phyloP scores from a whole-genome alignment of 2,113 vertebrate genomes.

The Prietella phreatophila region DNA sequence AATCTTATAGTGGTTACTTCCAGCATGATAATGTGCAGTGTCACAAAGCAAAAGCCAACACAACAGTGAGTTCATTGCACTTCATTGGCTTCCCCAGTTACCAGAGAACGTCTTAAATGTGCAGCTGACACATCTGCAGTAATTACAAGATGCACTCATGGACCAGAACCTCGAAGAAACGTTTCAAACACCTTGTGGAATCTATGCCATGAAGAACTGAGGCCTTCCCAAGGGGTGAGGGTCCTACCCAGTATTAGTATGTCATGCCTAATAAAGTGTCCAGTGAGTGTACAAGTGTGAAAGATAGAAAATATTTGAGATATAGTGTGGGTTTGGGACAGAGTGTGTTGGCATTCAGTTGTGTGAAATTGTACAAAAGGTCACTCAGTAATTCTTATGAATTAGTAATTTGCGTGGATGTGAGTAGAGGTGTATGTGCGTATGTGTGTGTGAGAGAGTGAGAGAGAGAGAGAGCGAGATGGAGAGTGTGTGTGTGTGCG shows the following conservation, averaged over 20 bases:
- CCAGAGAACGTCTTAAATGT: neutral
- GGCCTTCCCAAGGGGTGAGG: neutral
- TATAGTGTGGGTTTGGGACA: neutral
- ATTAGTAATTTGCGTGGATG: constrained; percentile 42
- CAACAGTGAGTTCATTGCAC: neutral
- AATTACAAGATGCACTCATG: neutral
- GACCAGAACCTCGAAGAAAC: neutral
- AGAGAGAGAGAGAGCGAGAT: neutral
- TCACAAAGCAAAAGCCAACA: neutral
- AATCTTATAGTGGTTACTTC: neutral
- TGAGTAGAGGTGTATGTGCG: constrained; percentile 25
- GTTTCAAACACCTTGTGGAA: neutral
- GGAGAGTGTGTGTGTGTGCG: neutral
- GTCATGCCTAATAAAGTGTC: neutral
- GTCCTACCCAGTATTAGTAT: neutral
- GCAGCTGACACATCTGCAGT: neutral
- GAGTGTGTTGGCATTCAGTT: constrained; percentile 7
- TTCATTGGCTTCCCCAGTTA: neutral
- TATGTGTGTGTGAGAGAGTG: constrained; percentile 7
- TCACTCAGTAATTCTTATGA: constrained; percentile 43
- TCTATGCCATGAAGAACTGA: neutral
- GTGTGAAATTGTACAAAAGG: constrained; percentile 41
- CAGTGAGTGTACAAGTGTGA: neutral
- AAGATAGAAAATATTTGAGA: neutral
- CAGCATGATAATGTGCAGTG: neutral